phyloP scores from a whole-genome alignment of 2,113 vertebrate species.

The Protomyctophum bolini region DNA sequence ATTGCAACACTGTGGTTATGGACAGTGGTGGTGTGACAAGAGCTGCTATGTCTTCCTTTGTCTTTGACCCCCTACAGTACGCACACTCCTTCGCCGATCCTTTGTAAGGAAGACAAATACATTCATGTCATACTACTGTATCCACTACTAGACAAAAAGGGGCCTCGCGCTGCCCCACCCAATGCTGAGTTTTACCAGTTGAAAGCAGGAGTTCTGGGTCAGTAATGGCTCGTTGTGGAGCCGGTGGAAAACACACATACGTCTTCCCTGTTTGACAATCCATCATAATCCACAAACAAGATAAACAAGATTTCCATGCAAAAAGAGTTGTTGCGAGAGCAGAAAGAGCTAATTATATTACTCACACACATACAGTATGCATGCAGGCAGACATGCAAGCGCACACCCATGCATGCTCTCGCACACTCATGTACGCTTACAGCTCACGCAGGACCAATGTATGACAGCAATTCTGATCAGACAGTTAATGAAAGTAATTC shows the following conservation, averaged over 20 bases:
- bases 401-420: background rate
- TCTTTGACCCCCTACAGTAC: conserved; percentile 12
- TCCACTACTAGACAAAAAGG: conserved; percentile 32
- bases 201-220: conserved; percentile 64
- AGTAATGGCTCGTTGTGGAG: conserved; percentile 10
- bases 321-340: conserved; percentile 26
- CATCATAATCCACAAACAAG: conserved; percentile 60
- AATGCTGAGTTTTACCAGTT: conserved; percentile 55
- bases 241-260: conserved; percentile 48
- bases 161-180: conserved; percentile 24
- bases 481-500: too few species aligned
- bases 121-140: conserved; percentile 51
- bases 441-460: too few species aligned
- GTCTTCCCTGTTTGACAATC: conserved; percentile 43
- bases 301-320: conserved; percentile 58
- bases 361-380: background rate
- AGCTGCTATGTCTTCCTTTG: conserved; percentile 25
- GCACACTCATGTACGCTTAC: background rate
- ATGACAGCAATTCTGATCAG: too few species aligned
- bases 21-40: conserved; percentile 15
- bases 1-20: conserved; percentile 17
- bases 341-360: background rate
- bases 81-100: background rate
- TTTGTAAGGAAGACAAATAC: conserved; percentile 33
- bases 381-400: too few species aligned